phyloP scores from a whole-genome alignment of 2,888 invertebrate genomes.

The Trichopria drosophilae region DNA sequence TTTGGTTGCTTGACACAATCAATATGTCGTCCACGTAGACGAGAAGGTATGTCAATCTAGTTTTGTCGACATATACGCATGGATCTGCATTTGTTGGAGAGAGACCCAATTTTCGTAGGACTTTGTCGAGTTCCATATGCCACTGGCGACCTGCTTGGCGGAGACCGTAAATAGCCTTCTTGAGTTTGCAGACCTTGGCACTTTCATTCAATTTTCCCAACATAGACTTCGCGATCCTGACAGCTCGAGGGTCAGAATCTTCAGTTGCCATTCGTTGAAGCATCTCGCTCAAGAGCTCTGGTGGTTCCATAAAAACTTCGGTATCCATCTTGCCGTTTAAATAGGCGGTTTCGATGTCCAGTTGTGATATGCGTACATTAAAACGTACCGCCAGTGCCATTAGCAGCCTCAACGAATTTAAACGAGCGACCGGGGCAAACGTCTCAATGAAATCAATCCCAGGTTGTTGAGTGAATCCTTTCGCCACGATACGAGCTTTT shows the following conservation, averaged over 20 bases:
- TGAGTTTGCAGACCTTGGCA: slow-evolving; percentile 4
- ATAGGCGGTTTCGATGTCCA: slow-evolving; percentile 36
- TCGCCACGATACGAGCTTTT: too few relatives aligned
- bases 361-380: slow-evolving; percentile 29
- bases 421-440: too few relatives aligned
- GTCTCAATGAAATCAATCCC: slow-evolving; percentile 33
- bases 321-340: slow-evolving; percentile 35
- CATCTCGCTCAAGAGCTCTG: slow-evolving; percentile 11
- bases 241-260: too few relatives aligned
- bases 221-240: too few relatives aligned
- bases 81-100: slow-evolving; percentile 23
- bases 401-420: slow-evolving; percentile 26
- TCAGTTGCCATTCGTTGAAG: slow-evolving; percentile 11
- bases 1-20: too few relatives aligned
- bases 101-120: slow-evolving; percentile 30
- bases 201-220: slow-evolving; percentile 1
- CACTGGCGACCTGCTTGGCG: slow-evolving; percentile 26
- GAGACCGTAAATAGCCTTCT: slow-evolving; percentile 12
- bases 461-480: slow-evolving; percentile 32
- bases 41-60: not conserved
- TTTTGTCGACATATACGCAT: slow-evolving; percentile 1
- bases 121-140: slow-evolving; percentile 28
- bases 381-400: slow-evolving; percentile 27
- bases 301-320: too few relatives aligned
- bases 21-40: too few relatives aligned